A percentile compares a stretch with the other conserved stretches of the same genome.
Evolutionary conservation across 2,888 invertebrate species (phyloP).

Genomic region (Strigamia transsilvanica): DNA sequence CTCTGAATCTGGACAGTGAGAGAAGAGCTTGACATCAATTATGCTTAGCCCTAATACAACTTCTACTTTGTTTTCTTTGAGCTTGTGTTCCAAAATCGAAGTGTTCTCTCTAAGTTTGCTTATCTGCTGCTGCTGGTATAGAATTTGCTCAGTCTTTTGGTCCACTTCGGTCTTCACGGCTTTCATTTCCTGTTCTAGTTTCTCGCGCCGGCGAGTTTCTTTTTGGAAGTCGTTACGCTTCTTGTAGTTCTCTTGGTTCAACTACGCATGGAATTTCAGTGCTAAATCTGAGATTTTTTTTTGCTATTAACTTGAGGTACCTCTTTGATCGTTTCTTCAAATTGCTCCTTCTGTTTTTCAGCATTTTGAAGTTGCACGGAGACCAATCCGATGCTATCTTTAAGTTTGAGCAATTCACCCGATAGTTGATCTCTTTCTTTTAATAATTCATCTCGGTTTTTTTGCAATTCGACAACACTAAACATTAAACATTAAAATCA

Average conservation of each 20-base stretch:
- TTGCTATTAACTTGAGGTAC: constrained; percentile 3
- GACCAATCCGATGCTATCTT: constrained; percentile 69
- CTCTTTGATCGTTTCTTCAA: constrained; percentile 58
- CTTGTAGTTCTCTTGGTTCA: constrained; percentile 51
- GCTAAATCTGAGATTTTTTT: too few relatives aligned
- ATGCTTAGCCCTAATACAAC: background rate
- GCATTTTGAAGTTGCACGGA: constrained; percentile 70
- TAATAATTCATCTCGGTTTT: constrained; percentile 70
- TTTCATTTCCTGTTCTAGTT: constrained; percentile 69
- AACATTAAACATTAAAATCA: background rate
- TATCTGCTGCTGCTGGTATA: constrained; percentile 62
- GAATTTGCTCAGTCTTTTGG: constrained; percentile 67
- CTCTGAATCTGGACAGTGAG: constrained; percentile 46
- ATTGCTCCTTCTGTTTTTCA: constrained; percentile 64
- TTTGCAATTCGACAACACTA: constrained; percentile 51
- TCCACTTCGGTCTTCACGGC: constrained; percentile 66
- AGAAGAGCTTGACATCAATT: background rate
- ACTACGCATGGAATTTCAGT: background rate
- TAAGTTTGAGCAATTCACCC: constrained; percentile 70
- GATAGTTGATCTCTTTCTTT: constrained; percentile 74
- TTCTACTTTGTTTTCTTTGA: constrained; percentile 63
- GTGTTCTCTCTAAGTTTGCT: constrained; percentile 62
- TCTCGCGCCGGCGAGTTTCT: constrained; percentile 65
- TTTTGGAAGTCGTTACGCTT: constrained; percentile 23
- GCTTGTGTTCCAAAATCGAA: constrained; percentile 62